A percentile compares a stretch with the other conserved stretches of the same genome.
Evolutionary conservation across 2,113 vertebrate genomes (phyloP).

Genomic region (Hylia prasina): DNA sequence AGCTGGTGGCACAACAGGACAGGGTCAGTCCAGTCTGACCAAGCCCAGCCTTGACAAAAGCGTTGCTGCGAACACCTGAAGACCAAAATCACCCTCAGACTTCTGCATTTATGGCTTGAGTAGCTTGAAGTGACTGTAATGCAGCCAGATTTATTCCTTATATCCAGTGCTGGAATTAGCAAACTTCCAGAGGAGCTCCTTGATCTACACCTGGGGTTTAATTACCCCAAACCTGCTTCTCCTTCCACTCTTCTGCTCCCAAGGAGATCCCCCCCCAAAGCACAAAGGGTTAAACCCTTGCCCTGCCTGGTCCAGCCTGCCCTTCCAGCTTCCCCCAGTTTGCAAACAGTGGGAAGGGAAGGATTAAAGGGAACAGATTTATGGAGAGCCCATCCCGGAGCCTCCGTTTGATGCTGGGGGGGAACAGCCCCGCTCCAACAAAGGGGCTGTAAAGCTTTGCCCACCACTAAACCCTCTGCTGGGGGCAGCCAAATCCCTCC

Average conservation of each 20-base stretch:
- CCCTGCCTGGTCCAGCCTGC: background rate
- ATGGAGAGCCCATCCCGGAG: slow-evolving; percentile 20
- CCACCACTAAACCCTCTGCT: background rate
- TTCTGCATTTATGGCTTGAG: background rate
- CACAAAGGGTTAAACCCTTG: slow-evolving; percentile 12
- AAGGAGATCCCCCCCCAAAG: background rate
- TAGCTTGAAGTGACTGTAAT: background rate
- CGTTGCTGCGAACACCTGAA: background rate
- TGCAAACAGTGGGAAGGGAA: slow-evolving; percentile 8
- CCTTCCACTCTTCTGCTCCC: background rate
- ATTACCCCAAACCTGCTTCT: background rate
- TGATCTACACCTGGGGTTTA: background rate
- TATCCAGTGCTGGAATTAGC: background rate
- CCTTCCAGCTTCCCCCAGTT: background rate
- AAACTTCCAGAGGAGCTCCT: background rate
- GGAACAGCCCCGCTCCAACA: background rate
- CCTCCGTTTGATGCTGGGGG: slow-evolving; percentile 8
- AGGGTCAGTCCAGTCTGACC: rapidly evolving
- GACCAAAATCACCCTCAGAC: background rate
- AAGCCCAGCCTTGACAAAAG: background rate
- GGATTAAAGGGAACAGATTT: slow-evolving; percentile 51
- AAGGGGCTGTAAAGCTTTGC: slow-evolving; percentile 25
- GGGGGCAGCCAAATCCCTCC: slow-evolving; percentile 44
- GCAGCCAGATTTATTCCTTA: slow-evolving; percentile 17
- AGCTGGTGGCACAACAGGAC: background rate